Percentiles rank a stretch among this genome's conserved stretches.
phyloP scores from a whole-genome alignment of 2,888 invertebrate genomes.

The Tanypteryx hageni region DNA sequence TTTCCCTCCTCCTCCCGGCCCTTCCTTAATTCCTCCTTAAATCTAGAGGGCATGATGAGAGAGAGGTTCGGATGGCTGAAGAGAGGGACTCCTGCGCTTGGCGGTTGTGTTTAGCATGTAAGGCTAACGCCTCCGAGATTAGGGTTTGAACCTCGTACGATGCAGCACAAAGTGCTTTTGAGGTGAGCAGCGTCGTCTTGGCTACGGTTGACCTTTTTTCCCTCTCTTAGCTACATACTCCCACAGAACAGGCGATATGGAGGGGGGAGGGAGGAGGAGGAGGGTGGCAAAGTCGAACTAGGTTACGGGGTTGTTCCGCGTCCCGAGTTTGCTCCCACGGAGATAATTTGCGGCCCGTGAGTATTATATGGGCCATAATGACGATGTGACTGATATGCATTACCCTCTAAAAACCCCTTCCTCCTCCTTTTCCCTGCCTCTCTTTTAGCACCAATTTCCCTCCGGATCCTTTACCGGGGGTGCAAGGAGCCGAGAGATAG shows the following conservation, averaged over 20 bases:
- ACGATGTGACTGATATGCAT: not conserved
- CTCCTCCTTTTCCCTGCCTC: too few relatives aligned
- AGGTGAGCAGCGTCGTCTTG: too few relatives aligned
- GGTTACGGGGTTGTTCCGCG: not conserved
- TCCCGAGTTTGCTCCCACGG: not conserved
- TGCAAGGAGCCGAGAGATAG: not conserved
- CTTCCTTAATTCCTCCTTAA: not conserved
- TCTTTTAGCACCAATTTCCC: too few relatives aligned
- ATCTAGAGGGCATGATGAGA: too few relatives aligned
- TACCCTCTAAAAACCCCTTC: too few relatives aligned
- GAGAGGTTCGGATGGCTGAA: not conserved
- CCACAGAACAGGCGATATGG: not conserved
- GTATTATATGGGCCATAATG: conserved; percentile 34
- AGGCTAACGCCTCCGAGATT: too few relatives aligned
- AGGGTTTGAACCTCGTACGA: too few relatives aligned
- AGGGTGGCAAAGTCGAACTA: not conserved
- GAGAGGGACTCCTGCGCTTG: too few relatives aligned
- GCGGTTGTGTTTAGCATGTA: too few relatives aligned
- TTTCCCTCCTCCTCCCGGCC: not conserved
- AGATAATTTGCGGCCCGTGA: not conserved
- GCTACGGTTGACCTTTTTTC: too few relatives aligned
- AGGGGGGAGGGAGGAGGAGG: not conserved
- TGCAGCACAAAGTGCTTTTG: too few relatives aligned
- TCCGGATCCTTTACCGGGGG: not conserved
- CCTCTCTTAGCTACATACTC: too few relatives aligned